These are phyloP conservation scores for Poeciliopsis gracilis DNA, from an alignment of 2,797 vertebrate species.

Conservation along the genomic window DNA sequence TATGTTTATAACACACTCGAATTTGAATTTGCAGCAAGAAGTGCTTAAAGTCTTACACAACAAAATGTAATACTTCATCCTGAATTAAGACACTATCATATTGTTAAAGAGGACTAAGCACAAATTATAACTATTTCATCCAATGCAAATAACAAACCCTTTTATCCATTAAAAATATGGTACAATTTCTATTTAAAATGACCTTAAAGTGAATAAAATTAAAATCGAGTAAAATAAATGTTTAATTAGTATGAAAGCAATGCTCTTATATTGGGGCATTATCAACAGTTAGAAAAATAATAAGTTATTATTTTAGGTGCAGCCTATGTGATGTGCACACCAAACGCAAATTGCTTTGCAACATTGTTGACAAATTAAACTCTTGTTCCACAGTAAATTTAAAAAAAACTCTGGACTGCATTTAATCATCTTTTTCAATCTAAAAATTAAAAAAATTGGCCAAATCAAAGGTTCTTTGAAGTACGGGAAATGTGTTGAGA, in stretches of 20 bases:
- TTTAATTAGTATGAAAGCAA: neutral
- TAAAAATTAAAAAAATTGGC: neutral
- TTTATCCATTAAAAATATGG: neutral
- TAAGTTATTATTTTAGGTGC: neutral
- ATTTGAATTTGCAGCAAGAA: neutral
- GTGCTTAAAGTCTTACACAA: neutral
- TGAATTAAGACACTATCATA: neutral
- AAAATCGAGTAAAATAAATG: neutral
- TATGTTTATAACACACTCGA: neutral
- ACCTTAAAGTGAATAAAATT: neutral
- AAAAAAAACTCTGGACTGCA: neutral
- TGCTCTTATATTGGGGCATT: neutral
- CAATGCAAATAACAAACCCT: neutral
- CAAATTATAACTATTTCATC: neutral
- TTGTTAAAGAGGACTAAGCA: neutral
- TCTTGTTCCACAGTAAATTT: neutral
- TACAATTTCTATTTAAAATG: neutral
- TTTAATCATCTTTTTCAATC: neutral
- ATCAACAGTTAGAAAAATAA: neutral
- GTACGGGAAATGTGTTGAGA: neutral
- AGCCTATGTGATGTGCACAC: neutral
- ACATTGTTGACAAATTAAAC: neutral
- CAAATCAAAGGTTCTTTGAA: neutral
- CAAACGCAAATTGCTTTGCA: neutral
- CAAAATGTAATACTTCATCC: neutral